Evolutionary conservation across 1,140 invertebrate species (phyloP), one percentile per base, ranked within the genome.

Genomic region (Onthophagus taurus): DNA sequence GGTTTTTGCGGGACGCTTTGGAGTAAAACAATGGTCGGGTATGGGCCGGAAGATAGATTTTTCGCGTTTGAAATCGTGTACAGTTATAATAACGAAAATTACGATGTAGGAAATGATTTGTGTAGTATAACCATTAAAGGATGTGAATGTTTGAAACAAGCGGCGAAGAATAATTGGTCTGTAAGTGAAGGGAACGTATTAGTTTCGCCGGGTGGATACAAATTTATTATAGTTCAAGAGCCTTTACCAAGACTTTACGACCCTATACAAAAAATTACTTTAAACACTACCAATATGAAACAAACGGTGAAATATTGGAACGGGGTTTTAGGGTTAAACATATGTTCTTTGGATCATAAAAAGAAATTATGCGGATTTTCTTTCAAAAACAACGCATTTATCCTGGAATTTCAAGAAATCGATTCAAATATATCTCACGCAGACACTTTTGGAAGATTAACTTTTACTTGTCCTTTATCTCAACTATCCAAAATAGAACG

Each of bases 11-110:
- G 23, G 8, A 18, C 20, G 1, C 83, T 87, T 52, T 99, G 96
- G 96, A 95, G 90, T 59, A 99, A 99, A 71, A 97, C 96, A 0
- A 99, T 99, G 95, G 78, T 98, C 35, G 96, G 95, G 9, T 99
- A 96, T 75, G 95, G 95, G 1, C 79, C 85, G 8, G 96, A 99
- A 70, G 86, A 94, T 56, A 75, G 76, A 38, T 87, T 97, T 68
- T 98, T 98, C 77, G 94, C 95, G 3, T 72, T 97, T 23, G 96
- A 99, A 67, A 69, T 99, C 4, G 98, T 93, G n/a, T 99, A 97
- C 59, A 99, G 98, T 60, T 99, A 98, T 72, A 90, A 89, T 16
- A 78, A 98, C 14, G 78, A 80, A 51, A 66, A 72, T 43, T 98
- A 98, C 61, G 78, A 87, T 51, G 61, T 74, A 48, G 77, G 92